phyloP scores from a whole-genome alignment of 2,888 invertebrate species.

The Scaptomyza parva region DNA sequence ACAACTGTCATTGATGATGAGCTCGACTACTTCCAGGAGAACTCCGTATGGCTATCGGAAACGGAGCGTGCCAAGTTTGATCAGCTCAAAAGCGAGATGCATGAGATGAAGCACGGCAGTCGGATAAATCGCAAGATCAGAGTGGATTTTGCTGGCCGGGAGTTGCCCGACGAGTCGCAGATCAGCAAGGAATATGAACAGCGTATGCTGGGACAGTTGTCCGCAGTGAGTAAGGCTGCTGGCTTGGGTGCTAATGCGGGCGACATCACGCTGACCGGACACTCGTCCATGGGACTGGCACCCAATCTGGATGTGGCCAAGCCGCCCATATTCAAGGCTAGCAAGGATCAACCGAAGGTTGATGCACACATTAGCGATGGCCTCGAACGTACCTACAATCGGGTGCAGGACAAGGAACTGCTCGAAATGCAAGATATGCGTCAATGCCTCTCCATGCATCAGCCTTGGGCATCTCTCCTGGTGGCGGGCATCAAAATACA shows the following conservation, averaged over 20 bases:
- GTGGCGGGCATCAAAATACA: slow-evolving; percentile 97
- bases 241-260: slow-evolving; percentile 4
- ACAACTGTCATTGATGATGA: slow-evolving; percentile 91
- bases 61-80: slow-evolving; percentile 89
- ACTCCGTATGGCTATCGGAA: slow-evolving; percentile 92
- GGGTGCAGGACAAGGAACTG: slow-evolving; percentile 91
- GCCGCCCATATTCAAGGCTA: slow-evolving; percentile 71
- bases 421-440: slow-evolving; percentile 94
- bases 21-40: slow-evolving; percentile 93
- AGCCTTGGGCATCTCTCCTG: slow-evolving; percentile 97
- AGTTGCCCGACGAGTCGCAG: slow-evolving; percentile 85
- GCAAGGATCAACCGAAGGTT: slow-evolving; percentile 28
- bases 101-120: slow-evolving; percentile 89
- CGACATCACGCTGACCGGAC: slow-evolving; percentile 53
- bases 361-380: slow-evolving; percentile 43
- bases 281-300: slow-evolving; percentile 45
- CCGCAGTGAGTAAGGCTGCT: slow-evolving; percentile 69
- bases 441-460: slow-evolving; percentile 96
- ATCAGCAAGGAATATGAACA: slow-evolving; percentile 84
- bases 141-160: slow-evolving; percentile 91
- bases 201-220: slow-evolving; percentile 83
- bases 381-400: slow-evolving; percentile 82
- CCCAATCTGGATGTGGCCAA: slow-evolving; percentile 65
- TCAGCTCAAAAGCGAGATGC: slow-evolving; percentile 88
- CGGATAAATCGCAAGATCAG: slow-evolving; percentile 89